Evolutionary conservation across 2,797 vertebrate species (phyloP).

Genomic region (Rhinoraja longicauda): DNA sequence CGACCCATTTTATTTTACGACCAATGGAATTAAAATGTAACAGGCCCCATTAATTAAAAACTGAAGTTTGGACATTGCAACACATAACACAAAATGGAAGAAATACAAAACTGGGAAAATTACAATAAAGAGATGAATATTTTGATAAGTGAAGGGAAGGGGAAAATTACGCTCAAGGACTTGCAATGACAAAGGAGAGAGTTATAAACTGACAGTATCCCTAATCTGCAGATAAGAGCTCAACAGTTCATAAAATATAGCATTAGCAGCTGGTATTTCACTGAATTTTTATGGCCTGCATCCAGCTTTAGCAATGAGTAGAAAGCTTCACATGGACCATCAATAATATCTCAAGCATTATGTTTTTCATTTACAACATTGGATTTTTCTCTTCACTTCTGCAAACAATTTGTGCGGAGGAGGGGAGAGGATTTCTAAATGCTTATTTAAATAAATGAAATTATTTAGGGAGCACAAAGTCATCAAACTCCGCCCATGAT

Average conservation of each 20-base stretch:
- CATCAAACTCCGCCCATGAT: background rate
- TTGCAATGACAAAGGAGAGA: slow-evolving; percentile 16
- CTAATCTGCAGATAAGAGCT: slow-evolving; percentile 11
- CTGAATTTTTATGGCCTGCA: background rate
- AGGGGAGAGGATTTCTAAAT: background rate
- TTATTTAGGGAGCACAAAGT: background rate
- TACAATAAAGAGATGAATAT: background rate
- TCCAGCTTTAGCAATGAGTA: background rate
- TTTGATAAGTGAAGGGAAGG: slow-evolving; percentile 1
- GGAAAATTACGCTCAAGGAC: background rate
- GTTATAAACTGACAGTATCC: slow-evolving; percentile 1
- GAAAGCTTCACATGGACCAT: background rate
- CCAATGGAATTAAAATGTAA: background rate
- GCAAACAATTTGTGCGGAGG: background rate
- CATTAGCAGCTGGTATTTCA: background rate
- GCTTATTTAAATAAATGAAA: background rate
- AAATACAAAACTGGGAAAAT: background rate
- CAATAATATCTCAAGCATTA: slow-evolving; percentile 5
- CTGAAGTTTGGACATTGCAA: background rate
- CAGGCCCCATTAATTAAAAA: background rate
- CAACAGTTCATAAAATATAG: slow-evolving; percentile 25
- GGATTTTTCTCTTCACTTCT: background rate
- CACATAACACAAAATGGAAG: background rate
- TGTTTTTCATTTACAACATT: background rate
- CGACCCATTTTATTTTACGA: background rate